phyloP scores from a whole-genome alignment of 2,888 invertebrate species.

The Eumacrocentrus americanus region DNA sequence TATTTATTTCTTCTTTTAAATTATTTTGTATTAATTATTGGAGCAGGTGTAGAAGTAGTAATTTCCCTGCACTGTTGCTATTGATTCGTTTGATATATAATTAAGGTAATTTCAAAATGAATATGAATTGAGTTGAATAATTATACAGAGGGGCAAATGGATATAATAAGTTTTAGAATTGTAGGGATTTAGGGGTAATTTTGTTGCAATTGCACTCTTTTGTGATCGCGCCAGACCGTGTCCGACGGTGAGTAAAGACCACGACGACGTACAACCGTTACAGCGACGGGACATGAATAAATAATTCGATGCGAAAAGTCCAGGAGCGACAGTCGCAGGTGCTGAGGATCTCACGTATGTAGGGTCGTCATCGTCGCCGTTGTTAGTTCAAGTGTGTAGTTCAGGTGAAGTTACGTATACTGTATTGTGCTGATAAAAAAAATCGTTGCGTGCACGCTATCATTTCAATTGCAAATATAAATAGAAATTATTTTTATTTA shows the following conservation, averaged over 20 bases:
- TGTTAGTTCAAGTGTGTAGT: constrained; percentile 11
- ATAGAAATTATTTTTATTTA: neutral
- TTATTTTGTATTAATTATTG: neutral
- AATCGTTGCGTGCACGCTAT: neutral
- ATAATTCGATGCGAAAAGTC: constrained; percentile 31
- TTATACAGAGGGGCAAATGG: neutral
- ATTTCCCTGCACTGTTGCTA: neutral
- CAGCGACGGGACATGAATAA: constrained; percentile 35
- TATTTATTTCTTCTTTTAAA: too few relatives aligned
- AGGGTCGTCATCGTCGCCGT: constrained; percentile 12
- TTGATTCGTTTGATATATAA: neutral
- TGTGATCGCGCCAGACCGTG: neutral
- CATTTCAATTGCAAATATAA: neutral
- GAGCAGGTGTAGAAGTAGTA: neutral
- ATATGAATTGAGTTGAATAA: neutral
- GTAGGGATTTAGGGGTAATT: neutral
- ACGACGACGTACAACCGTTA: constrained; percentile 19
- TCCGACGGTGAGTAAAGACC: neutral
- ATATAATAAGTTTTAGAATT: neutral
- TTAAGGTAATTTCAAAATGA: neutral
- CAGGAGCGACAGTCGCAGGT: constrained; percentile 35
- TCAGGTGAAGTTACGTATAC: neutral
- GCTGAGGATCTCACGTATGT: constrained; percentile 37
- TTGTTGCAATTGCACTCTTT: neutral
- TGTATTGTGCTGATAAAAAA: neutral